Base-by-base conservation (phyloP, 1,140 invertebrate genomes). In the Aporrectodea caliginosa region DNA sequence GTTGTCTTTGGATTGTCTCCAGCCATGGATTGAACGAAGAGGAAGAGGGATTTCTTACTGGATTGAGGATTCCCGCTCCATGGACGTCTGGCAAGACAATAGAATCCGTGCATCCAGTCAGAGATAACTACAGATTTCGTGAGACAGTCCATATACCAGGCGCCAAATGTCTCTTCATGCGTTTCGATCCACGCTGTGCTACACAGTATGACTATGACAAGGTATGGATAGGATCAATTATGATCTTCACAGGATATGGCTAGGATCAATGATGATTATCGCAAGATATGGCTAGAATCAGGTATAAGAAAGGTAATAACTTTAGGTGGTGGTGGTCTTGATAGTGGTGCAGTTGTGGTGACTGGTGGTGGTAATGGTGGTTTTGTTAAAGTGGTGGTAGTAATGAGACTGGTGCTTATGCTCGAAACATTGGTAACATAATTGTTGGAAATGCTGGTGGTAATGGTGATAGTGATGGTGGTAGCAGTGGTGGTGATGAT, bases 181-280 rank as follows among this genome's bases (percentile, higher is more conserved):
- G 87, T 75, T 88, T 89, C 85, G 88, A 88, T 75, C 83, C 84
- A 0, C 81, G 86, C 43, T 87, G 85, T 81, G 85, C 87, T 31
- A 87, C 87, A 29, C 88, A 89, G 81, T 89, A 89, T 83, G 88
- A 89, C 80, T 89, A 89, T 83, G 88, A 89, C 79, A 88, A 88
- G 84, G 87, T 88, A 81, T 69, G 74, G 1, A 68, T 75, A 29
- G 0, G 16, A 16, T 68, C n/a, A n/a, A n/a, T n/a, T n/a, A n/a
- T n/a, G n/a, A n/a, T n/a, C n/a, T n/a, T n/a, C n/a, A n/a, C n/a
- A n/a, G n/a, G n/a, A n/a, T n/a, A n/a, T n/a, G n/a, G n/a, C n/a
- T n/a, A n/a, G n/a, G n/a, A n/a, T n/a, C n/a, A n/a, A n/a, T n/a
- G n/a, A n/a, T n/a, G n/a, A n/a, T n/a, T n/a, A n/a, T n/a, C n/a